These are phyloP conservation scores for Acipenser transmontanus DNA, from an alignment of 2,797 vertebrate genomes.

Conservation along the genomic window DNA sequence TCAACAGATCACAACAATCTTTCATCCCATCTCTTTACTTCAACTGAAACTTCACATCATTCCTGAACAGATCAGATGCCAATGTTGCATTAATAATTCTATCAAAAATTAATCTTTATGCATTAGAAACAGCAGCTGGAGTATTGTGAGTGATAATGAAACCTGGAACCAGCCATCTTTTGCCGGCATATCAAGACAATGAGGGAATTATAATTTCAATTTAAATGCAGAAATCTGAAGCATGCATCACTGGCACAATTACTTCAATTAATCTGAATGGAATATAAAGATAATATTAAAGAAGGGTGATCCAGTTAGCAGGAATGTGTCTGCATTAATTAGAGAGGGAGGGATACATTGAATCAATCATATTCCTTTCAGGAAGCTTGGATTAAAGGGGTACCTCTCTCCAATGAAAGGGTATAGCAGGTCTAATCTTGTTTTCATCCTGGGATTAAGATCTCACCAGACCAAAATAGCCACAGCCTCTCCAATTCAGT, in stretches of 20 bases:
- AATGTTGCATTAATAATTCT: slow-evolving; percentile 60
- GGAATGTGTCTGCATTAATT: slow-evolving; percentile 44
- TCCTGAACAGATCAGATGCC: slow-evolving; percentile 37
- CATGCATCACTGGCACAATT: slow-evolving; percentile 72
- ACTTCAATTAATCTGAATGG: slow-evolving; percentile 74
- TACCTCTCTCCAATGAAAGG: too few relatives aligned
- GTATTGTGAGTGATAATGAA: slow-evolving; percentile 74
- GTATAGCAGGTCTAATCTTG: too few relatives aligned
- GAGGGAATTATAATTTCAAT: slow-evolving; percentile 78
- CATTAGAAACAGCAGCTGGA: slow-evolving; percentile 70
- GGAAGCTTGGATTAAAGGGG: too few relatives aligned
- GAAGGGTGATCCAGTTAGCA: slow-evolving; percentile 50
- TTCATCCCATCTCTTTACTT: slow-evolving; percentile 8
- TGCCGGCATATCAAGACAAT: slow-evolving; percentile 65
- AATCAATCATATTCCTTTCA: background rate
- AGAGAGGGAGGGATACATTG: background rate
- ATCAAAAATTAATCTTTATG: slow-evolving; percentile 58
- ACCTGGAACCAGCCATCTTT: slow-evolving; percentile 72
- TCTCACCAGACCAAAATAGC: too few relatives aligned
- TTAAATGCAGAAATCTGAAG: slow-evolving; percentile 74
- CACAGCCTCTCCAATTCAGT: too few relatives aligned
- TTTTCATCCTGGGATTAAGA: too few relatives aligned
- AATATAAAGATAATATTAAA: slow-evolving; percentile 63
- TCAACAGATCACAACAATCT: slow-evolving; percentile 10
- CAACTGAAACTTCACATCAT: slow-evolving; percentile 1